These are phyloP conservation scores for Ricordea florida DNA, from an alignment of 92 coral and sea anemone genomes.

Conservation along the genomic window DNA sequence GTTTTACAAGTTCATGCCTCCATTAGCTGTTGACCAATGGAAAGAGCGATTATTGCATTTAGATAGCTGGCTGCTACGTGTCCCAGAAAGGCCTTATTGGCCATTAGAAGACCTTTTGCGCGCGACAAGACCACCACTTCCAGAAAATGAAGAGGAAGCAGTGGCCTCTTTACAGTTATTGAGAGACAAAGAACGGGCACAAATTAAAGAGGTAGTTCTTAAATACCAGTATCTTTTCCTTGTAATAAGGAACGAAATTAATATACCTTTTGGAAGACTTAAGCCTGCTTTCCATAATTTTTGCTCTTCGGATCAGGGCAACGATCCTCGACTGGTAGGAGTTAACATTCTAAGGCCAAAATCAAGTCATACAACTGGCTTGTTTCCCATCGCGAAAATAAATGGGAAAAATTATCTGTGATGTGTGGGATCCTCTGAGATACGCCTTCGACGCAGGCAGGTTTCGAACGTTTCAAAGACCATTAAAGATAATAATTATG, in stretches of 20 bases:
- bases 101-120: slow-evolving; percentile 4
- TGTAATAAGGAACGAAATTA: not conserved
- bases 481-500: no score
- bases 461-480: no score
- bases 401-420: no score
- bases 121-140: not conserved
- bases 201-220: slow-evolving; percentile 6
- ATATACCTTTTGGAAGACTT: no score
- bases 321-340: no score
- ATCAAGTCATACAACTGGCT: no score
- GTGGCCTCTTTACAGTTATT: not conserved
- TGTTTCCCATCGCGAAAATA: no score
- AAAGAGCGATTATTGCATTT: not conserved
- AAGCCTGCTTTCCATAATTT: no score
- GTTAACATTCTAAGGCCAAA: no score
- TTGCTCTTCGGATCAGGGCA: no score
- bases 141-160: not conserved
- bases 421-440: no score
- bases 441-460: no score
- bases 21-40: slow-evolving; percentile 17
- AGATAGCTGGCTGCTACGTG: slow-evolving; percentile 9
- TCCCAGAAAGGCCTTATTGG: slow-evolving; percentile 12
- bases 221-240: not conserved
- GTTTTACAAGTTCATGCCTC: slow-evolving; percentile 11
- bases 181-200: slow-evolving; percentile 17